Base-by-base conservation (phyloP, 2,888 invertebrate species). In the Athrips mouffetella region DNA sequence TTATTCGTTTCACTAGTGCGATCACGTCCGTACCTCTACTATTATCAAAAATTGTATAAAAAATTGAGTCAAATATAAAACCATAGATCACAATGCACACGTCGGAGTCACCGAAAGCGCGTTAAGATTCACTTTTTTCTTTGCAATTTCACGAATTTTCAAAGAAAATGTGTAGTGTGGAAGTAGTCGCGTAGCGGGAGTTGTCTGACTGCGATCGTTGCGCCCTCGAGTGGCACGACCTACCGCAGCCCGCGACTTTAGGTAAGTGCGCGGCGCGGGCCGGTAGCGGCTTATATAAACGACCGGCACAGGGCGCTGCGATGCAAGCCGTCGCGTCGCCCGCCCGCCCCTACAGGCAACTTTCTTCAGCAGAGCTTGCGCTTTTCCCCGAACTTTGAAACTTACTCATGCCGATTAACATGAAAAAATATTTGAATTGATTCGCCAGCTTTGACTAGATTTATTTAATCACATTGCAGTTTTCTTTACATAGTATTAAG, bases 81-180 rank as follows among this genome's bases (percentile, higher is more conserved):
- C 70, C 61, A 77, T 73, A 56, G 74, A 80, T 76, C 85, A 87
- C 88, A 80, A 71, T 60, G 74, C 85, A 84, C 86, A 48, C 25
- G 35, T 21, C 73, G 63, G 64, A 70, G 75, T 79, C 84, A 85
- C 84, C 71, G 60, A 75, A 70, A 65, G 66, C 80, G 76, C 78
- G 69, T 60, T 37, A 15, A 1, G 55, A 59, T 69, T 76, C 82
- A 81, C 85, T 82, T 77, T 71, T 84, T 80, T 86, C 87, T 88
- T 88, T 88, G 87, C 86, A 88, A 79, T 80, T 82, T 56, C 77
- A 62, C 79, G 80, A 85, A 87, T 79, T 88, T 80, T 88, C 87
- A 88, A 88, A 88, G 87, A 86, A 86, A 86, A 85, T 75, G 78
- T 76, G 77, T 72, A 64, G 65, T 62, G 60, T 67, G 11, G 11